phyloP scores from a whole-genome alignment of 2,888 invertebrate genomes.

The Antheraea yamamai region DNA sequence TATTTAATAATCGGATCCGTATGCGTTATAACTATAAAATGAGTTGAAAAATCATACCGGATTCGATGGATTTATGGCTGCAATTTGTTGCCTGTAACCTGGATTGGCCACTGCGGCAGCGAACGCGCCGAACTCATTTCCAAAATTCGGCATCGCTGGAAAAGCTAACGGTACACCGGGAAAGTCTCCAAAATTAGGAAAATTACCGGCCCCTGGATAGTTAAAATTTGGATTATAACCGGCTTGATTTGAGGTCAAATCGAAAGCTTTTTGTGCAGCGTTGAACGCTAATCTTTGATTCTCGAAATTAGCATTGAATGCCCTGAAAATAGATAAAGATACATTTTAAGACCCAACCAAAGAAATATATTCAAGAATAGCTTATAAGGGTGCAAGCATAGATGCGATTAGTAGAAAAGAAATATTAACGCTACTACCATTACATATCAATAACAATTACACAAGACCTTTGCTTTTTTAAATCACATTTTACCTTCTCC shows the following conservation, averaged over 20 bases:
- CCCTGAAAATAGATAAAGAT: constrained; percentile 57
- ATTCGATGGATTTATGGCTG: constrained; percentile 82
- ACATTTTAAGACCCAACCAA: constrained; percentile 14
- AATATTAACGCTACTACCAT: constrained; percentile 34
- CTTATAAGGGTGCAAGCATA: constrained; percentile 19
- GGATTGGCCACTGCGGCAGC: constrained; percentile 81
- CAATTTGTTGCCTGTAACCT: constrained; percentile 80
- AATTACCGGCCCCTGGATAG: constrained; percentile 37
- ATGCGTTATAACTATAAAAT: background rate
- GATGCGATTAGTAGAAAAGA: constrained; percentile 20
- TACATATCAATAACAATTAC: background rate
- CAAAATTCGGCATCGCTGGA: constrained; percentile 36
- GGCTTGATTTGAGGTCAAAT: constrained; percentile 62
- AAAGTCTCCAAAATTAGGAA: constrained; percentile 34
- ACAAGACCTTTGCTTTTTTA: background rate
- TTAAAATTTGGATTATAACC: constrained; percentile 58
- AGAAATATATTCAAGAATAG: background rate
- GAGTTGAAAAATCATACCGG: constrained; percentile 69
- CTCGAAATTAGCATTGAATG: constrained; percentile 57
- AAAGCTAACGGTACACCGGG: constrained; percentile 24
- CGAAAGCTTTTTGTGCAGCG: constrained; percentile 70
- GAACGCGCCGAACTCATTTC: constrained; percentile 60
- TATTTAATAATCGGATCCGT: background rate
- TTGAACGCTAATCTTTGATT: constrained; percentile 62
- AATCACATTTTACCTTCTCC: background rate